phyloP scores from a whole-genome alignment of 37 sponge, comb jelly and placozoan genomes.

The Agelas oroides region DNA sequence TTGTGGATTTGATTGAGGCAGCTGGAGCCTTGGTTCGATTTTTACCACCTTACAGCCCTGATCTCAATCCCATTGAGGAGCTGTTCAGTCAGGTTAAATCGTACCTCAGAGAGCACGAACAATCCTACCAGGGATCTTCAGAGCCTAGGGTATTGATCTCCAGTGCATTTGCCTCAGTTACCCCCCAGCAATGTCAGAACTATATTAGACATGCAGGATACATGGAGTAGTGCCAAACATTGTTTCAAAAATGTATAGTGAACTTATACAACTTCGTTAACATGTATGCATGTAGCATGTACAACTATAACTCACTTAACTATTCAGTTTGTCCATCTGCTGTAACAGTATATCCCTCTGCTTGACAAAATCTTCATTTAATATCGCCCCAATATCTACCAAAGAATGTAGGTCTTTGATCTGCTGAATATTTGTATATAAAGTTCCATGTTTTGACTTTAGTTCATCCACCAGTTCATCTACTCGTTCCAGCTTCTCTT shows the following conservation, averaged over 20 bases:
- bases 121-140: background rate
- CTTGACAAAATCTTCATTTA: background rate
- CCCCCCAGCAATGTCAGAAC: background rate
- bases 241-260: background rate
- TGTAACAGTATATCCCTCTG: background rate
- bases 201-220: constrained; percentile 23
- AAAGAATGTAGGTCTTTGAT: constrained; percentile 1
- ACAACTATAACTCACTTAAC: background rate
- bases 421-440: constrained; percentile 15
- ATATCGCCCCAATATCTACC: background rate
- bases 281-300: no score
- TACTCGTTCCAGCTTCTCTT: no score
- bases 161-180: background rate
- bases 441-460: no score
- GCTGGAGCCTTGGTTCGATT: constrained; percentile 8
- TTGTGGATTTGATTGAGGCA: background rate
- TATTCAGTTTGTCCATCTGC: background rate
- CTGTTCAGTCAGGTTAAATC: constrained; percentile 17
- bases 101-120: background rate
- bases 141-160: background rate
- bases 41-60: constrained; percentile 24
- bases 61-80: constrained; percentile 13
- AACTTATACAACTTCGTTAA: no score
- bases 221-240: background rate
- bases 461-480: no score